Evolutionary conservation across 2,797 vertebrate genomes (phyloP), one percentile per base, ranked within the genome.

Genomic region (Leuciscus waleckii): DNA sequence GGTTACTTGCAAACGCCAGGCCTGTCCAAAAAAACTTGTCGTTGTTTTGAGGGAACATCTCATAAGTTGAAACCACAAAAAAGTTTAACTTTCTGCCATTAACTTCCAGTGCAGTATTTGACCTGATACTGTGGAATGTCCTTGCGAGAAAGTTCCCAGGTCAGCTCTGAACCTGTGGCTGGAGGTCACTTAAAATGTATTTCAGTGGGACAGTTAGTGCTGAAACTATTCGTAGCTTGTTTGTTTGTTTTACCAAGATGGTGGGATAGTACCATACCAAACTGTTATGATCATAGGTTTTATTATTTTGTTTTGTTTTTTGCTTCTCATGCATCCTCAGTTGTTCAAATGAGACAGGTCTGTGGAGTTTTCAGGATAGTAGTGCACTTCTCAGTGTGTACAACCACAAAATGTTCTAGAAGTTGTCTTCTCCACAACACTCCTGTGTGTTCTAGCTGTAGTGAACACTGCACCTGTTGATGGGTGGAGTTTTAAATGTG

Each of bases 381-480:
- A 69, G 73, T 43, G 54, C 83, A 82, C 56, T 82, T 81, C 61
- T n/a, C 11, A 29, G 19, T 49, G 41, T 78, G 80, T 87, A 39
- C 75, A 16, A 83, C 70, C 76, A 71, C 29, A 71, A 79, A 84
- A 49, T 87, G 69, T 29, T 85, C 82, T 79, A 43, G 65, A 83
- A 56, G 76, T 84, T 82, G 23, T 35, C 14, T 87, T 46, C 23
- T 79, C 70, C 51, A 32, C 56, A 73, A 71, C 46, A 35, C 29
- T 71, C 81, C 21, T 16, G 32, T 71, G 49, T 74, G 39, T 14
- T 81, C 21, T 76, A 82, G 76, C 14, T 0, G 76, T 39, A 84
- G 91, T 88, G 78, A 93, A 87, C 92, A 23, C 91, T 93, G 94
- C 94, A 92, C 92, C 95, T 95, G 89, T 92, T 94, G 94, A 92